Base-by-base conservation (phyloP, 2,113 vertebrate genomes). In the Scartelaos histophorus region DNA sequence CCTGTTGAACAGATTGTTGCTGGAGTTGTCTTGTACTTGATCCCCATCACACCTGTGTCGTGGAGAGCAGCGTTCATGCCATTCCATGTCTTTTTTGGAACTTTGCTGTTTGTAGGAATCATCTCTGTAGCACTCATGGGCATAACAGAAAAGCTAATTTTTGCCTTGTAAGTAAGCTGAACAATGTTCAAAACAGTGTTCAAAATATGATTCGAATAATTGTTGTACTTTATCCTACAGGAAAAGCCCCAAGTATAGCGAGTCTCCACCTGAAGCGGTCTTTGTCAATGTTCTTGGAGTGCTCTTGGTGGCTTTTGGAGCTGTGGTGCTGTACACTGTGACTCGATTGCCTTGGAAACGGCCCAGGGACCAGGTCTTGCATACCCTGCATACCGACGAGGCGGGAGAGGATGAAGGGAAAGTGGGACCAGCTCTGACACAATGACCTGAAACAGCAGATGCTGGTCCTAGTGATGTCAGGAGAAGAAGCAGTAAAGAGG, bases 131-230 rank as follows among this genome's bases (percentile, higher is more conserved):
- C 93, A 67, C 94, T 98, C 58, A 98, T 94, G 95, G 98, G 98
- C 86, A 90, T 99, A 83, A 99, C 96, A 38, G 97, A 99, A 85
- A 99, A 99, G 79, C 95, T 99, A 25, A 64, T 97, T 75, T 99
- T 98, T 92, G 21, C 74, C 71, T 73, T 97, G 98, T 99, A 94
- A 97, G 98, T 98, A 82, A 67, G 11, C 53, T 58, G 13, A 58
- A 25, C 15, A 61, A 34, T 21, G 12, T 1, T 66, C 34, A 34
- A 3, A 19, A 35, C 2, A 29, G 29, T 29, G 29, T 29, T 29
- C 29, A 29, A 4, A 19, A 43, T 60, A 3, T 38, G 21, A 13
- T 3, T 10, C 24, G 0, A 15, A 34, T 61, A 10, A 53, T 3
- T 74, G 0, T 0, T 53, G 7, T 19, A 6, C 61, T 66, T 74